Evolutionary conservation across 2,113 vertebrate genomes (phyloP).

Genomic region (Cyanoramphus novaezelandiae): DNA sequence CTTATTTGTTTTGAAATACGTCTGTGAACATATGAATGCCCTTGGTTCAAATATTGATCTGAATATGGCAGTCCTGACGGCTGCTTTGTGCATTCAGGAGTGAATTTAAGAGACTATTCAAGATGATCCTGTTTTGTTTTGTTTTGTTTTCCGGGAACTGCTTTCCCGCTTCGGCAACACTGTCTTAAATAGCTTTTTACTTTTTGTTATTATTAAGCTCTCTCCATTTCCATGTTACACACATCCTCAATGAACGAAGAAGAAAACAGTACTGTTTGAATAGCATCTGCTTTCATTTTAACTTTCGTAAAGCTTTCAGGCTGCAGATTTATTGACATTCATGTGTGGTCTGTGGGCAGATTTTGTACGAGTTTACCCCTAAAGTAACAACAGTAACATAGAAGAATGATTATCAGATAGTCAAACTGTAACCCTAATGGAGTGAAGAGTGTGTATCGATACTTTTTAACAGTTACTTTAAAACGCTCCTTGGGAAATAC

Average conservation of each 20-base stretch:
- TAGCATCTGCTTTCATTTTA: not conserved
- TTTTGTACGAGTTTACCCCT: not conserved
- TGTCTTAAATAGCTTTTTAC: not conserved
- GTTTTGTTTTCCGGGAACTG: not conserved
- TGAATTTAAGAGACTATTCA: not conserved
- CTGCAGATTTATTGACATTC: not conserved
- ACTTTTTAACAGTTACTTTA: not conserved
- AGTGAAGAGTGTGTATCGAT: not conserved
- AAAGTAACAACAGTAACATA: not conserved
- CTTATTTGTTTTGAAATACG: not conserved
- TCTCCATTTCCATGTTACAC: not conserved
- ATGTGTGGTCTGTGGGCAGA: not conserved
- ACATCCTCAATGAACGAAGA: not conserved
- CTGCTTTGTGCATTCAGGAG: not conserved
- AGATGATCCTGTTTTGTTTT: not conserved
- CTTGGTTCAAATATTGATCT: not conserved
- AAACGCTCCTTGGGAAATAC: not conserved
- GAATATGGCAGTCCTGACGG: not conserved
- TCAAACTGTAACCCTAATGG: not conserved
- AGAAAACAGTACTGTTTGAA: not conserved
- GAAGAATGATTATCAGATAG: not conserved
- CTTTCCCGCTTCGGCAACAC: not conserved
- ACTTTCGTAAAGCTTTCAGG: not conserved
- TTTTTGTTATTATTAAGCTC: not conserved
- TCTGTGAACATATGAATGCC: not conserved